Conservation (phyloP, 1,140 invertebrate species). For the Bombus sylvicola region DNA sequence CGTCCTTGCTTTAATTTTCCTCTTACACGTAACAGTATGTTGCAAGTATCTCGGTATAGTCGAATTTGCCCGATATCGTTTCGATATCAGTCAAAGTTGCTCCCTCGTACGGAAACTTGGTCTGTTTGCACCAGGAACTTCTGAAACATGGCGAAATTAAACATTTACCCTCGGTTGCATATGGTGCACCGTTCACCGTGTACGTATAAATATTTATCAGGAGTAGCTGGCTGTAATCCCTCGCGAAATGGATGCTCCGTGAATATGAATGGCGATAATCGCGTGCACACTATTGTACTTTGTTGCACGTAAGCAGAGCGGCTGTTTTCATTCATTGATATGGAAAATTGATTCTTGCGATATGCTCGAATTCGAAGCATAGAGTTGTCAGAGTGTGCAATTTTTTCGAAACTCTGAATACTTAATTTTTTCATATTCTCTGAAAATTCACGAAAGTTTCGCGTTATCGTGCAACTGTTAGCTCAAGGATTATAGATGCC, state of each 20-base stretch:
- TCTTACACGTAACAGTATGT: not conserved
- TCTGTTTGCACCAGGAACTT: conserved; percentile 3
- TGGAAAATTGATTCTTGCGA: not conserved
- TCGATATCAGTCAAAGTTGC: not conserved
- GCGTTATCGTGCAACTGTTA: no score
- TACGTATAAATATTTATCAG: conserved; percentile 36
- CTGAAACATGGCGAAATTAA: conserved; percentile 29
- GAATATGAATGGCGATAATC: conserved; percentile 51
- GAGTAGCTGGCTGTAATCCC: conserved; percentile 19
- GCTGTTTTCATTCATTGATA: conserved; percentile 25
- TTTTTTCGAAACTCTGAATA: not conserved
- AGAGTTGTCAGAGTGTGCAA: not conserved
- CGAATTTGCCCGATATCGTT: not conserved
- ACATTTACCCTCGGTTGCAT: conserved; percentile 28
- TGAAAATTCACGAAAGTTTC: no score
- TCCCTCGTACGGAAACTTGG: not conserved
- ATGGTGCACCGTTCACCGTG: not conserved
- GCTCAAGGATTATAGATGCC: no score
- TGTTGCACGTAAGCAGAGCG: conserved; percentile 11
- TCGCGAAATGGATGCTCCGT: conserved; percentile 31
- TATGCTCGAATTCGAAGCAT: not conserved
- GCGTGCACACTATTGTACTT: conserved; percentile 9
- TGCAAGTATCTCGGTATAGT: no score
- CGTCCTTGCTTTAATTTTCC: not conserved
- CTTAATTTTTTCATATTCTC: no score